These are phyloP conservation scores for Syngnathus acus DNA, from an alignment of 2,797 vertebrate genomes.

Conservation along the genomic window DNA sequence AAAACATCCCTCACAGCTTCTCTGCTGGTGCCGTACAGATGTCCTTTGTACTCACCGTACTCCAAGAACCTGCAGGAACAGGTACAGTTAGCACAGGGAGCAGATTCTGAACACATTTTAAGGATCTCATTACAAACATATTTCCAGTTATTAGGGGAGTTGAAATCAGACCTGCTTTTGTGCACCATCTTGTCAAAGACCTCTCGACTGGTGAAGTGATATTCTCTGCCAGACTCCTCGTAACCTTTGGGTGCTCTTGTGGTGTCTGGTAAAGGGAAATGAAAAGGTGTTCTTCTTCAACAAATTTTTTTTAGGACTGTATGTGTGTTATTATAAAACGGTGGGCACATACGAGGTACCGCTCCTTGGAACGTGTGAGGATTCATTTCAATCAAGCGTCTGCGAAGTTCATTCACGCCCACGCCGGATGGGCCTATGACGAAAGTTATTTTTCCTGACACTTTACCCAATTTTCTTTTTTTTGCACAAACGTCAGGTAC, in stretches of 20 bases:
- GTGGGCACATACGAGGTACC: slow-evolving; percentile 75
- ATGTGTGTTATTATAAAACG: not conserved
- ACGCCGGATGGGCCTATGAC: slow-evolving; percentile 83
- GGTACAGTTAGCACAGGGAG: not conserved
- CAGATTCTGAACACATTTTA: not conserved
- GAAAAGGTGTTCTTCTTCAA: not conserved
- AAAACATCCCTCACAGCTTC: slow-evolving; percentile 78
- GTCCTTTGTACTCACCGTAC: slow-evolving; percentile 84
- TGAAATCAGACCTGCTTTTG: slow-evolving; percentile 70
- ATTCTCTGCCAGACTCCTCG: slow-evolving; percentile 87
- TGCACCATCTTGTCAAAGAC: slow-evolving; percentile 86
- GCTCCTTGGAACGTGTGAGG: slow-evolving; percentile 79
- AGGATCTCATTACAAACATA: not conserved
- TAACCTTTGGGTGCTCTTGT: slow-evolving; percentile 81
- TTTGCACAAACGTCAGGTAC: slow-evolving; percentile 45
- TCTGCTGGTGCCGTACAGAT: slow-evolving; percentile 84
- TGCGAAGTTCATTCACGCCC: slow-evolving; percentile 88
- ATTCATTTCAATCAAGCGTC: slow-evolving; percentile 78
- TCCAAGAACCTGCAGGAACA: slow-evolving; percentile 79
- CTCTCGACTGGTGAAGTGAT: slow-evolving; percentile 84
- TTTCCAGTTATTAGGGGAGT: not conserved
- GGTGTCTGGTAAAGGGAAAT: slow-evolving; percentile 70
- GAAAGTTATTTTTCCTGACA: not conserved
- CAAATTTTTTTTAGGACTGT: not conserved
- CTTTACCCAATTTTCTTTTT: not conserved